Evolutionary conservation across 2,113 vertebrate genomes (phyloP).

Genomic region (Rhinolophus sinicus): DNA sequence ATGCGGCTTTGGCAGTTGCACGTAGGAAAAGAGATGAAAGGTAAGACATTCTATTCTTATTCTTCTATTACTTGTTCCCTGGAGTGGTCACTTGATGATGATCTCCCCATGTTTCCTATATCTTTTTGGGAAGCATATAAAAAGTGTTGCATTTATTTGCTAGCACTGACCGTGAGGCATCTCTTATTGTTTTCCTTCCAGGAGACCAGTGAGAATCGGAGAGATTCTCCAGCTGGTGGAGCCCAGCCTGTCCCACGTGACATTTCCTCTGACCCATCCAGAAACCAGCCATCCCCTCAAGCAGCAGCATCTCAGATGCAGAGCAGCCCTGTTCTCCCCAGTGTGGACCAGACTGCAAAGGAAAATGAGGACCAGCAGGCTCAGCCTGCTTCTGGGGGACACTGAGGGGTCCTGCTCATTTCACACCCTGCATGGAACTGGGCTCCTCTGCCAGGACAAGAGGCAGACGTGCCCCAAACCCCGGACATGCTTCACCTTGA

Average conservation of each 20-base stretch:
- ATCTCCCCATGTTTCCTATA: neutral
- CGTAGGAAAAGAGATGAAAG: slow-evolving; percentile 88
- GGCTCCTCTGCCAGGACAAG: slow-evolving; percentile 73
- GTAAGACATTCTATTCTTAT: slow-evolving; percentile 83
- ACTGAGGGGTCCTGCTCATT: slow-evolving; percentile 72
- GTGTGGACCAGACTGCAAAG: neutral
- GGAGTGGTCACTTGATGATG: neutral
- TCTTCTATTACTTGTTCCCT: neutral
- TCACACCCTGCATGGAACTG: slow-evolving; percentile 82
- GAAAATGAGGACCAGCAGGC: slow-evolving; percentile 56
- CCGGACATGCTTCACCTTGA: slow-evolving; percentile 77
- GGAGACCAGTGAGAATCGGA: slow-evolving; percentile 83
- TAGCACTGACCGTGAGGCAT: neutral
- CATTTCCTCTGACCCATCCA: slow-evolving; percentile 65
- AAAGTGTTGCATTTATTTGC: slow-evolving; percentile 48
- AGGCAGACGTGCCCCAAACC: slow-evolving; percentile 75
- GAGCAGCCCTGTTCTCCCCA: neutral
- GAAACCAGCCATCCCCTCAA: slow-evolving; percentile 73
- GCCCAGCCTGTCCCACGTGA: slow-evolving; percentile 59
- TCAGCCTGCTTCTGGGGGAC: slow-evolving; percentile 67
- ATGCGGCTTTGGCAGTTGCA: slow-evolving; percentile 89
- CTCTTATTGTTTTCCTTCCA: slow-evolving; percentile 56
- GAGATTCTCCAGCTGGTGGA: slow-evolving; percentile 70
- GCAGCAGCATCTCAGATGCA: slow-evolving; percentile 72
- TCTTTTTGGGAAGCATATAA: neutral